Evolutionary conservation across 2,888 invertebrate genomes (phyloP).

Genomic region (Drosophila affinis): DNA sequence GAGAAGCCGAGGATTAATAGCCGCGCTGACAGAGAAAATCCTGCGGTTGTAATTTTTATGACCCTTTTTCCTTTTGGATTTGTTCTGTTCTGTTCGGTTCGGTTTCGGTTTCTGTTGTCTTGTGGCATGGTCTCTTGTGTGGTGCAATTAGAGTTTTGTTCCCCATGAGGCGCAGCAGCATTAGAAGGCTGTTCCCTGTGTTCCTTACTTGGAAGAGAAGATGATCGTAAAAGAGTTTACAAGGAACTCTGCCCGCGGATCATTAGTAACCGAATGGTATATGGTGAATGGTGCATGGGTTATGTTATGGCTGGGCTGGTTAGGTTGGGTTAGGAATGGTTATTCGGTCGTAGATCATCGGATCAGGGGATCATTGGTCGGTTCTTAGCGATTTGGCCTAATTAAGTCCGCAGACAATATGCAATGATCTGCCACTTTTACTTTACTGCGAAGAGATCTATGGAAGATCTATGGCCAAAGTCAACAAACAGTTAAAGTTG

Average conservation of each 20-base stretch:
- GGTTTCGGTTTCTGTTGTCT: too few species aligned
- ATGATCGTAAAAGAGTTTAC: constrained; percentile 69
- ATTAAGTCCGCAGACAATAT: constrained; percentile 24
- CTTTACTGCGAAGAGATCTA: constrained; percentile 51
- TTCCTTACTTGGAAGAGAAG: constrained; percentile 32
- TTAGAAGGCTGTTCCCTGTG: constrained; percentile 24
- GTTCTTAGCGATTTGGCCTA: constrained; percentile 30
- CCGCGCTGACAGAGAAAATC: constrained; percentile 74
- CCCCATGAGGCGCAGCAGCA: constrained; percentile 13
- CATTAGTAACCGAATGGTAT: constrained; percentile 62
- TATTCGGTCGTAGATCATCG: constrained; percentile 27
- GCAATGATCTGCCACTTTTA: constrained; percentile 18
- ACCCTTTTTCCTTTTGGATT: constrained; percentile 39
- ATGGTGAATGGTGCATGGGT: constrained; percentile 69
- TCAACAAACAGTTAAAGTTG: constrained; percentile 58
- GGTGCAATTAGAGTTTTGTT: constrained; percentile 65
- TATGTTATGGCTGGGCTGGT: neutral
- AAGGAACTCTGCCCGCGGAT: constrained; percentile 53
- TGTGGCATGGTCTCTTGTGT: neutral
- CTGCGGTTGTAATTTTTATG: constrained; percentile 78
- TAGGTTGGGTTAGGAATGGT: neutral
- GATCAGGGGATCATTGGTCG: constrained; percentile 35
- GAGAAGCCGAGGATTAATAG: constrained; percentile 64
- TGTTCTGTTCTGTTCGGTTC: neutral
- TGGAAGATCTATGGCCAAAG: constrained; percentile 37